Percentiles rank a stretch among this genome's conserved stretches.
These are phyloP conservation scores for Oscheius onirici DNA, from an alignment of 2,888 invertebrate genomes.

Conservation along the genomic window DNA sequence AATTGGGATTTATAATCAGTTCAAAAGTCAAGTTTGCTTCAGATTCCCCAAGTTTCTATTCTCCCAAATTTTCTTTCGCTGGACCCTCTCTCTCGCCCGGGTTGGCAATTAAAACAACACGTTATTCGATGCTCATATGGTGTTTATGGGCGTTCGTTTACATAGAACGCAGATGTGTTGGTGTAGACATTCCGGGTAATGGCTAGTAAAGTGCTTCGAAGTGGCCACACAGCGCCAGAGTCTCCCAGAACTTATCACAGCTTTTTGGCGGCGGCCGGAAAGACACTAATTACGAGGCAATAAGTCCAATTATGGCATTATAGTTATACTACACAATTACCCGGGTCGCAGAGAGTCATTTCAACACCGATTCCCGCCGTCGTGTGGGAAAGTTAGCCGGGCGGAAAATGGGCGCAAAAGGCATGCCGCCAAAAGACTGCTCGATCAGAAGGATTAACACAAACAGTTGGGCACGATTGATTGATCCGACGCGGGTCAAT, in stretches of 20 bases:
- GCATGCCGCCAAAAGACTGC: neutral
- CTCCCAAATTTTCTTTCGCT: no score
- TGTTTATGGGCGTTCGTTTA: slow-evolving; percentile 34
- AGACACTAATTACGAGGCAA: slow-evolving; percentile 8
- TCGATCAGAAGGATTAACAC: slow-evolving; percentile 18
- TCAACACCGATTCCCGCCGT: slow-evolving; percentile 18
- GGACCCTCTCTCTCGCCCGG: neutral
- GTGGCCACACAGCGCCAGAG: neutral
- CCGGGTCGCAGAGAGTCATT: slow-evolving; percentile 1
- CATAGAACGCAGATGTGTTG: slow-evolving; percentile 34
- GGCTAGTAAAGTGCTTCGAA: slow-evolving; percentile 28
- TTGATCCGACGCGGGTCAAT: slow-evolving; percentile 21
- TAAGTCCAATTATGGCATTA: slow-evolving; percentile 23
- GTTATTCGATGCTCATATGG: slow-evolving; percentile 34
- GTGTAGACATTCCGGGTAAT: slow-evolving; percentile 31
- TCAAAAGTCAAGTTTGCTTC: no score
- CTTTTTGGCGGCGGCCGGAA: neutral
- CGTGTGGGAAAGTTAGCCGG: slow-evolving; percentile 27
- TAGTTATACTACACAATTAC: slow-evolving; percentile 16
- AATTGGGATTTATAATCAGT: no score
- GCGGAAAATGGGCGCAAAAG: slow-evolving; percentile 25
- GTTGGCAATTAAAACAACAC: slow-evolving; percentile 32
- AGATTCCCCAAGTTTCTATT: no score
- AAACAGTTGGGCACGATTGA: slow-evolving; percentile 15
- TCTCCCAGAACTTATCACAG: neutral